phyloP scores from a whole-genome alignment of 2,113 vertebrate species.

The Limnothrissa miodon region DNA sequence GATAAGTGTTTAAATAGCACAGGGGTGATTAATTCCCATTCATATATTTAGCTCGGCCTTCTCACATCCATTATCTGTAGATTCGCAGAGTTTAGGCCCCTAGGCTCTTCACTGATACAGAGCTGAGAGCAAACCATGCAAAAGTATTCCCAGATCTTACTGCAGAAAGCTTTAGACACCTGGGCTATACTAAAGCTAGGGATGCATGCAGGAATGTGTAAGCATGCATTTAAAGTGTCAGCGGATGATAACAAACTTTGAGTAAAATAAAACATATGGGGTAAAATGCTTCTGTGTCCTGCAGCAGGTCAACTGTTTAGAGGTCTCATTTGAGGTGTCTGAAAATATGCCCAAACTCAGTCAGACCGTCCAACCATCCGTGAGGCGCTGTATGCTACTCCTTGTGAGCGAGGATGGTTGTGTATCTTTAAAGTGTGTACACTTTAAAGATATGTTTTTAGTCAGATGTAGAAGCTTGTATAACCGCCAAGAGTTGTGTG shows the following conservation, averaged over 20 bases:
- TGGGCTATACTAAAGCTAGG: not conserved
- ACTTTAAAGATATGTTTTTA: not conserved
- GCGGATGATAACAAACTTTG: not conserved
- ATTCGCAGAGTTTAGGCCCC: not conserved
- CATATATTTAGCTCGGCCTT: not conserved
- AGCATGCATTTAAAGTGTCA: slow-evolving; percentile 13
- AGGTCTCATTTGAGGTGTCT: not conserved
- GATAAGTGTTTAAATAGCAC: slow-evolving; percentile 6
- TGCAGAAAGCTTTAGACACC: not conserved
- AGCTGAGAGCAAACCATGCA: not conserved
- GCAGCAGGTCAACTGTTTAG: not conserved
- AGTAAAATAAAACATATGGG: not conserved
- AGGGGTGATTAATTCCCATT: not conserved
- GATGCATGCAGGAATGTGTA: not conserved
- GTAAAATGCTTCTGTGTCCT: not conserved
- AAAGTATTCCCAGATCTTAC: not conserved
- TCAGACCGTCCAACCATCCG: not conserved
- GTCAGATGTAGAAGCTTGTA: not conserved
- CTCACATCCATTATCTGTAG: not conserved
- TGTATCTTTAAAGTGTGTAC: not conserved
- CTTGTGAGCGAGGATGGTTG: not conserved
- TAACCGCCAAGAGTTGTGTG: not conserved
- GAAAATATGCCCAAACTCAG: not conserved
- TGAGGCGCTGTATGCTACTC: too few relatives aligned
- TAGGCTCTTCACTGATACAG: not conserved